Percentiles rank a stretch among this genome's conserved stretches.
Conservation (phyloP, 2,888 invertebrate genomes). For the Notodonta ziczac region DNA sequence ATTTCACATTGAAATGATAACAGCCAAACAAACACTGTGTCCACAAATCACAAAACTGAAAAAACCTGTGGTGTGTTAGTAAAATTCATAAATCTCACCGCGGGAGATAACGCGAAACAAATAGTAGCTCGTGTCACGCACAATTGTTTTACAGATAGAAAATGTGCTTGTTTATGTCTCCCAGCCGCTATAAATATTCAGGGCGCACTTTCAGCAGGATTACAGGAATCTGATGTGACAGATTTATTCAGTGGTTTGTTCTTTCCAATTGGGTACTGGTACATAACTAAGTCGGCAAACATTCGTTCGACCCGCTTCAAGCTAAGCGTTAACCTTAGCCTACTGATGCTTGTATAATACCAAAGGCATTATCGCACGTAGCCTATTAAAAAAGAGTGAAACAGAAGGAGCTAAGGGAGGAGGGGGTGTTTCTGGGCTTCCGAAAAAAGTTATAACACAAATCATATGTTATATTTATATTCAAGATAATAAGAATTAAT, state of each 20-base stretch:
- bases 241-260: neutral
- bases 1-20: neutral
- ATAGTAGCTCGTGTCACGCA: conserved; percentile 30
- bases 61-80: conserved; percentile 13
- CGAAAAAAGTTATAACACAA: too few relatives aligned
- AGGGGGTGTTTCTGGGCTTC: too few relatives aligned
- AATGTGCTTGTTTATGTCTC: conserved; percentile 35
- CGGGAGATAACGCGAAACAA: conserved; percentile 36
- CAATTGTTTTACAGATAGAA: conserved; percentile 36
- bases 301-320: too few relatives aligned
- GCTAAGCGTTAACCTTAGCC: too few relatives aligned
- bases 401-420: too few relatives aligned
- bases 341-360: too few relatives aligned
- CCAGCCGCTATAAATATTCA: conserved; percentile 26
- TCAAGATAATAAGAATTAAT: too few relatives aligned
- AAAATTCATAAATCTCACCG: conserved; percentile 32
- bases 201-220: conserved; percentile 14
- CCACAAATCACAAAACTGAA: neutral
- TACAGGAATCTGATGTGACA: neutral
- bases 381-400: too few relatives aligned
- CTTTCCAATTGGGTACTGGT: neutral
- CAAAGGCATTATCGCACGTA: too few relatives aligned
- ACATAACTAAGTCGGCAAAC: too few relatives aligned
- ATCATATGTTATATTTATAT: too few relatives aligned
- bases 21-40: neutral